Evolutionary conservation across 37 sponge, comb jelly and placozoan species (phyloP).

Genomic region (Aplysina aerophoba): DNA sequence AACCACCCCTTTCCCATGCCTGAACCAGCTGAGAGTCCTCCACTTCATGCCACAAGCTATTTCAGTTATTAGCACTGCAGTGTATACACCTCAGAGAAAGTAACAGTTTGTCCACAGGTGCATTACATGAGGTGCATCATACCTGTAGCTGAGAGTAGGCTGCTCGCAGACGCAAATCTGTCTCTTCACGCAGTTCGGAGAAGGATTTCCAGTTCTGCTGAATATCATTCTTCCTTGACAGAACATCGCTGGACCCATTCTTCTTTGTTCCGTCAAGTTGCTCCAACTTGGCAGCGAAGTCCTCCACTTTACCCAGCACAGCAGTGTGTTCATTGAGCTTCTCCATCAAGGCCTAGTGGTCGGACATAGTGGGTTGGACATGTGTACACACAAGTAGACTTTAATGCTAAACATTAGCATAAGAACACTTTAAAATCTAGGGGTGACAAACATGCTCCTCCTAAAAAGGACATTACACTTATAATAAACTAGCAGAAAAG

Average conservation of each 20-base stretch:
- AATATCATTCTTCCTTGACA: constrained; percentile 66
- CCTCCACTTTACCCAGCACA: constrained; percentile 16
- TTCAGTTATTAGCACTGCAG: no score
- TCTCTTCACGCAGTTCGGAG: constrained; percentile 60
- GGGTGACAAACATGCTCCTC: no score
- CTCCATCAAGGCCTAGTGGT: constrained; percentile 35
- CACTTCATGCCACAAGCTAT: no score
- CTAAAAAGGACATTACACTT: no score
- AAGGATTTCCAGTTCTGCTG: constrained; percentile 66
- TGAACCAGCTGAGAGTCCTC: no score
- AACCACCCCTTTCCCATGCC: no score
- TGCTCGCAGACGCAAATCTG: constrained; percentile 48
- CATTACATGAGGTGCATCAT: no score
- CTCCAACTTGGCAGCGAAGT: constrained; percentile 41
- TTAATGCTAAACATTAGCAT: no score
- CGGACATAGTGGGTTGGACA: background rate
- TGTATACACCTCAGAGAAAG: no score
- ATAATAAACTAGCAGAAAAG: no score
- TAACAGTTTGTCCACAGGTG: no score
- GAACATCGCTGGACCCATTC: constrained; percentile 77
- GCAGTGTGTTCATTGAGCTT: constrained; percentile 47
- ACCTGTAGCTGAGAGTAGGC: constrained; percentile 47
- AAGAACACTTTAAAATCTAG: no score
- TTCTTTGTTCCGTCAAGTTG: constrained; percentile 59
- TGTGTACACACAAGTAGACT: background rate